A percentile compares a stretch with the other conserved stretches of the same genome.
Conservation (phyloP, 1,140 invertebrate genomes). For the Musca vetustissima region DNA sequence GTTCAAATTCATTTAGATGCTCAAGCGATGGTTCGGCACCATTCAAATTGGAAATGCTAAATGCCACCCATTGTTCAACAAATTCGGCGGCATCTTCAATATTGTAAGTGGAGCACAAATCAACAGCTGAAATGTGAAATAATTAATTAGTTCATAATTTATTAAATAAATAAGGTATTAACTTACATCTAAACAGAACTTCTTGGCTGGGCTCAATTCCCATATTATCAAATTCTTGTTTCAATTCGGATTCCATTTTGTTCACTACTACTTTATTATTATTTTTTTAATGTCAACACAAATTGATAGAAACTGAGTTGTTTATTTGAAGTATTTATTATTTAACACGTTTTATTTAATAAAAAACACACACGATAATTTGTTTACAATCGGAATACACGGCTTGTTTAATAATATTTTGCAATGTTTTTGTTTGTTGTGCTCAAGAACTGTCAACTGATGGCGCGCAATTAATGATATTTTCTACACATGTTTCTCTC, state of each 20-base stretch:
- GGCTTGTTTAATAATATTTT: too few relatives aligned
- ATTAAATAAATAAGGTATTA: not conserved
- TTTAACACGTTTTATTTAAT: too few relatives aligned
- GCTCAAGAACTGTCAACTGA: too few relatives aligned
- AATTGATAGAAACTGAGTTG: too few relatives aligned
- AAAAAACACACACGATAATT: too few relatives aligned
- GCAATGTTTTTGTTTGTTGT: too few relatives aligned
- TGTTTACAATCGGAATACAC: too few relatives aligned
- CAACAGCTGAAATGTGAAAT: slow-evolving; percentile 55
- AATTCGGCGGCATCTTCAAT: slow-evolving; percentile 65
- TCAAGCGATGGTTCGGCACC: slow-evolving; percentile 61
- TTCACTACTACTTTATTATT: not conserved
- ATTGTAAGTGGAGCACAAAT: slow-evolving; percentile 62
- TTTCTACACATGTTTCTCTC: too few relatives aligned
- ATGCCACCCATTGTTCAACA: slow-evolving; percentile 69
- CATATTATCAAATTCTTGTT: slow-evolving; percentile 52
- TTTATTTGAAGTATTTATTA: too few relatives aligned
- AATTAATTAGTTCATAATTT: not conserved
- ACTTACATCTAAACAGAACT: slow-evolving; percentile 44
- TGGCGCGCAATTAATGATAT: too few relatives aligned
- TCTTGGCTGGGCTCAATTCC: slow-evolving; percentile 42
- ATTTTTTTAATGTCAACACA: too few relatives aligned
- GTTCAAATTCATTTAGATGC: slow-evolving; percentile 62
- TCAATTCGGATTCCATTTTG: slow-evolving; percentile 44
- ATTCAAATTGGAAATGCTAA: slow-evolving; percentile 63